These are phyloP conservation scores for Neostethus bicornis DNA, from an alignment of 2,797 vertebrate species.

Conservation along the genomic window DNA sequence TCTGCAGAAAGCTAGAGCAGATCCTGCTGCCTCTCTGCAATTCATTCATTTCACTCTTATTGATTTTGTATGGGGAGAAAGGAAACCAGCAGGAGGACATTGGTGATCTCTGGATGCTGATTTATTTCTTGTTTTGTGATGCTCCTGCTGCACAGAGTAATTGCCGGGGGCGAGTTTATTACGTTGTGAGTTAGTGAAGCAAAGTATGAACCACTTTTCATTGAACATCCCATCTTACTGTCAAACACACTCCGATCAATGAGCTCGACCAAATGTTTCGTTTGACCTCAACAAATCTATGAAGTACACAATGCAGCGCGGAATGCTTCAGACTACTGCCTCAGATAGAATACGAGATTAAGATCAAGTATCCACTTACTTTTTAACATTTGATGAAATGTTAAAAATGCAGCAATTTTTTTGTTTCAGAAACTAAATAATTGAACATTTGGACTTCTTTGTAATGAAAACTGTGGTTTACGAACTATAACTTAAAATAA, in stretches of 20 bases:
- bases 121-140: neutral
- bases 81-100: neutral
- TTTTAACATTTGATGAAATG: no score
- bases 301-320: neutral
- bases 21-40: neutral
- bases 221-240: neutral
- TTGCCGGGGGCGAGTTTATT: neutral
- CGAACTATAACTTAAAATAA: no score
- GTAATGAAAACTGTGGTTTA: no score
- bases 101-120: neutral
- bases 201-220: neutral
- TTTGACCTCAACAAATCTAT: neutral
- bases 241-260: neutral
- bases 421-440: no score
- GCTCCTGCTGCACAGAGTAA: neutral
- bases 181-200: neutral
- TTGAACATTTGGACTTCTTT: no score
- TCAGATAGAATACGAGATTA: neutral
- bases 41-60: neutral
- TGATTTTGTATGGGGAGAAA: neutral
- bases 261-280: neutral
- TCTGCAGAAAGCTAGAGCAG: neutral
- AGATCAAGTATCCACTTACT: neutral
- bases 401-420: no score
- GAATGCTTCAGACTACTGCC: neutral